Evolutionary conservation across 2,888 invertebrate genomes (phyloP).

Genomic region (Mallateleia sp.): DNA sequence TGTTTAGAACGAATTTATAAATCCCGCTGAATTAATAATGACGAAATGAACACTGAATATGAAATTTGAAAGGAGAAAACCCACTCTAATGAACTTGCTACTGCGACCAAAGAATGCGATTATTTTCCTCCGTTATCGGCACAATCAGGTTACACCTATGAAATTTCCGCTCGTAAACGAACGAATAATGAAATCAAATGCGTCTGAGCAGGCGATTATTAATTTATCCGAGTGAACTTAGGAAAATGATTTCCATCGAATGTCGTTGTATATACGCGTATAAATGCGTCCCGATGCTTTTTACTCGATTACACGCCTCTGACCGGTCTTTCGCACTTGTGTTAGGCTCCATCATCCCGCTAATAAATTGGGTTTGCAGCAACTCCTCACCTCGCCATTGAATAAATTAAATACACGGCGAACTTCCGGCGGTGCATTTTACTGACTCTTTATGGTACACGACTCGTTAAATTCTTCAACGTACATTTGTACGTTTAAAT

Average conservation of each 20-base stretch:
- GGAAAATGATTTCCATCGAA: conserved; percentile 52
- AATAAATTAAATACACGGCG: too few relatives aligned
- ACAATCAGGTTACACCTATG: conserved; percentile 39
- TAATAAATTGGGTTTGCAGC: too few relatives aligned
- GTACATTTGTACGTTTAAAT: too few relatives aligned
- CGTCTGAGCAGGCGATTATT: conserved; percentile 44
- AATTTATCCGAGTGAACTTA: conserved; percentile 55
- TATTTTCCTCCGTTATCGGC: not conserved
- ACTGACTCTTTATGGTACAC: too few relatives aligned
- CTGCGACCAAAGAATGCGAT: conserved; percentile 17
- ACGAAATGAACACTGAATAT: not conserved
- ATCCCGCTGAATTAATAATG: too few relatives aligned
- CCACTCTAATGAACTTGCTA: conserved; percentile 15
- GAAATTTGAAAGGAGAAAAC: not conserved
- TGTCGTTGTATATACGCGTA: conserved; percentile 44
- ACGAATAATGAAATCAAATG: conserved; percentile 58
- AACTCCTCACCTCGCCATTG: too few relatives aligned
- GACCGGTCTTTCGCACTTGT: conserved; percentile 20
- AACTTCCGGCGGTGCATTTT: too few relatives aligned
- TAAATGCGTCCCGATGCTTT: too few relatives aligned
- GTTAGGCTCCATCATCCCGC: conserved; percentile 40
- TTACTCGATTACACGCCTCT: conserved; percentile 55
- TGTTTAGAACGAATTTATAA: not conserved
- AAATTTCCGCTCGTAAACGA: conserved; percentile 51
- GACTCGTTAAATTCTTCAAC: too few relatives aligned